These are phyloP conservation scores for Plutomurus gul DNA, from an alignment of 1,140 invertebrate species.

Conservation along the genomic window DNA sequence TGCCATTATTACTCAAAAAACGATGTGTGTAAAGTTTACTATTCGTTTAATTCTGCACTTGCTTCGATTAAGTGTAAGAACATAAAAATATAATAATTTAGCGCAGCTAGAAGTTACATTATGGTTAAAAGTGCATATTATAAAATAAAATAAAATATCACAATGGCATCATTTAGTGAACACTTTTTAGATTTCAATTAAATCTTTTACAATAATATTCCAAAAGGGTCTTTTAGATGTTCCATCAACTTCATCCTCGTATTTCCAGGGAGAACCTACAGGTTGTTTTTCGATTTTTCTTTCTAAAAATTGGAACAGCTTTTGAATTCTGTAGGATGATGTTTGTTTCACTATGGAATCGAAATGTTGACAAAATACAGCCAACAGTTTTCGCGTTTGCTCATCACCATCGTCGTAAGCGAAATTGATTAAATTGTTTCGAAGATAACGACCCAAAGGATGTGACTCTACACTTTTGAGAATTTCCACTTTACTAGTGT, in stretches of 20 bases:
- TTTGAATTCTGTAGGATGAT: not conserved
- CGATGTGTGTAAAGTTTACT: too few relatives aligned
- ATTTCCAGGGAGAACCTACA: not conserved
- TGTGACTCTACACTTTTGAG: not conserved
- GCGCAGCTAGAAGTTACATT: not conserved
- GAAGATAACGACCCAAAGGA: not conserved
- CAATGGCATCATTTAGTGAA: too few relatives aligned
- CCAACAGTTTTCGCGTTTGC: not conserved
- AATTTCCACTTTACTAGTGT: not conserved
- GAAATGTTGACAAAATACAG: not conserved
- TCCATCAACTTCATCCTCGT: not conserved
- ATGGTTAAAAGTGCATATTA: not conserved
- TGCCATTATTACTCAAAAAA: conserved; percentile 15
- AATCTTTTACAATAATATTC: not conserved
- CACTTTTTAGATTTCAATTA: conserved; percentile 7
- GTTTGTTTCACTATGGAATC: not conserved
- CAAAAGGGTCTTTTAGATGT: not conserved
- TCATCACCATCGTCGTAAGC: not conserved
- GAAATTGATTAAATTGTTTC: not conserved
- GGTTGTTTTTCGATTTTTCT: not conserved
- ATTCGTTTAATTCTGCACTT: too few relatives aligned
- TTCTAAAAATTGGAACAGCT: not conserved
- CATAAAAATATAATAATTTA: too few relatives aligned
- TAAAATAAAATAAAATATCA: not conserved
- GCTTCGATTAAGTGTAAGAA: too few relatives aligned